A percentile compares a stretch with the other conserved stretches of the same genome.
Evolutionary conservation across 2,888 invertebrate genomes (phyloP).

Genomic region (Thymelicus acteon): DNA sequence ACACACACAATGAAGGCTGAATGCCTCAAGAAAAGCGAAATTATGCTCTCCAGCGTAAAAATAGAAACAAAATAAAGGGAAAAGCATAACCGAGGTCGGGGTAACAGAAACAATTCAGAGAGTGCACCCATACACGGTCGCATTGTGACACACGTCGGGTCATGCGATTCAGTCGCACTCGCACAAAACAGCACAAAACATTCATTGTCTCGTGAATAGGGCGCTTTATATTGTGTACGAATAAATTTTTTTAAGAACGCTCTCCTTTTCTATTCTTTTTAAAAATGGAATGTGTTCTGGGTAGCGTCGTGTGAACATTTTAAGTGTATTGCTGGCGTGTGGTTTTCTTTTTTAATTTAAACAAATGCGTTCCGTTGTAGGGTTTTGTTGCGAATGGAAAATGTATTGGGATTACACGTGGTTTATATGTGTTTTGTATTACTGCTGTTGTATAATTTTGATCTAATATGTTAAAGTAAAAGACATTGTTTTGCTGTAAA

Average conservation of each 20-base stretch:
- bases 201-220: slow-evolving; percentile 78
- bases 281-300: slow-evolving; percentile 64
- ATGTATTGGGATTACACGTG: slow-evolving; percentile 45
- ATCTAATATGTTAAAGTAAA: not conserved
- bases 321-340: slow-evolving; percentile 73
- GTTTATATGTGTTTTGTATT: slow-evolving; percentile 33
- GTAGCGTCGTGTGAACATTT: slow-evolving; percentile 67
- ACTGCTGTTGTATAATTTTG: slow-evolving; percentile 9
- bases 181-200: slow-evolving; percentile 69
- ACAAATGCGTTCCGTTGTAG: slow-evolving; percentile 64
- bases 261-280: slow-evolving; percentile 63
- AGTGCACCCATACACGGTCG: slow-evolving; percentile 70
- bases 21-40: slow-evolving; percentile 57
- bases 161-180: slow-evolving; percentile 60
- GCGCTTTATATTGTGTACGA: slow-evolving; percentile 74
- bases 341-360: slow-evolving; percentile 68
- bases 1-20: slow-evolving; percentile 39
- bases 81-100: slow-evolving; percentile 53
- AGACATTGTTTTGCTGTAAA: no score
- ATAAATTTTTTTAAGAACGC: slow-evolving; percentile 80
- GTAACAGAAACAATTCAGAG: slow-evolving; percentile 79
- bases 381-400: slow-evolving; percentile 44
- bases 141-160: slow-evolving; percentile 71
- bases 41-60: slow-evolving; percentile 57
- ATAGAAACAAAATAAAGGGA: slow-evolving; percentile 56